Evolutionary conservation across 2,888 invertebrate species (phyloP).

Genomic region (Volucella zonaria): DNA sequence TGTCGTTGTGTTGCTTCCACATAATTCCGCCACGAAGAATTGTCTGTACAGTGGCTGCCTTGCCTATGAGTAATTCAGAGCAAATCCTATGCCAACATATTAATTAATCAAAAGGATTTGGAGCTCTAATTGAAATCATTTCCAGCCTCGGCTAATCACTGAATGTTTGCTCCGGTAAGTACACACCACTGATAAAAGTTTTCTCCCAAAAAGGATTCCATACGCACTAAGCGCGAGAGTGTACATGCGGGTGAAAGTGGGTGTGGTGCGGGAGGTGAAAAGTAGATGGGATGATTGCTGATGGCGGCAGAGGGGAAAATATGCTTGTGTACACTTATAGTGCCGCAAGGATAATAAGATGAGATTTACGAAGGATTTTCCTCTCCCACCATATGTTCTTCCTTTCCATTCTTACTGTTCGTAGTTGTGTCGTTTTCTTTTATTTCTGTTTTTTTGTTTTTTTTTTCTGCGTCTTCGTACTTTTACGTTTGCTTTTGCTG

Average conservation of each 20-base stretch:
- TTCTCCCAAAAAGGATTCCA: slow-evolving; percentile 42
- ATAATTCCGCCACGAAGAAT: slow-evolving; percentile 45
- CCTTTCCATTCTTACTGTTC: slow-evolving; percentile 18
- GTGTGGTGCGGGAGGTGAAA: not conserved
- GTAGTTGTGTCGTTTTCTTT: slow-evolving; percentile 52
- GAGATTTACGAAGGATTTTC: slow-evolving; percentile 71
- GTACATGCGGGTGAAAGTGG: not conserved
- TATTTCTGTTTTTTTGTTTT: slow-evolving; percentile 28
- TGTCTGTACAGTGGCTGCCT: slow-evolving; percentile 7
- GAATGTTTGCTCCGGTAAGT: slow-evolving; percentile 69
- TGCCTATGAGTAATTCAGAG: slow-evolving; percentile 56
- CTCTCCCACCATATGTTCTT: slow-evolving; percentile 41
- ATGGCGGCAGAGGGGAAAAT: slow-evolving; percentile 58
- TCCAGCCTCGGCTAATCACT: slow-evolving; percentile 70
- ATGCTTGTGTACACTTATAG: slow-evolving; percentile 71
- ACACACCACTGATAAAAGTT: slow-evolving; percentile 61
- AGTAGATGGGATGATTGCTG: slow-evolving; percentile 40
- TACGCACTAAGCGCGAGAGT: not conserved
- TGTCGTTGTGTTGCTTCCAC: not conserved
- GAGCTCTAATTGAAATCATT: slow-evolving; percentile 72
- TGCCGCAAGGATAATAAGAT: slow-evolving; percentile 72
- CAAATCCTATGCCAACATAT: slow-evolving; percentile 71
- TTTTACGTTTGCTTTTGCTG: too few relatives aligned
- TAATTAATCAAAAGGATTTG: slow-evolving; percentile 74
- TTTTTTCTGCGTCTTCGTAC: not conserved